Evolutionary conservation across 2,113 vertebrate genomes (phyloP), one percentile per base, ranked within the genome.

Genomic region (Odocoileus virginianus): DNA sequence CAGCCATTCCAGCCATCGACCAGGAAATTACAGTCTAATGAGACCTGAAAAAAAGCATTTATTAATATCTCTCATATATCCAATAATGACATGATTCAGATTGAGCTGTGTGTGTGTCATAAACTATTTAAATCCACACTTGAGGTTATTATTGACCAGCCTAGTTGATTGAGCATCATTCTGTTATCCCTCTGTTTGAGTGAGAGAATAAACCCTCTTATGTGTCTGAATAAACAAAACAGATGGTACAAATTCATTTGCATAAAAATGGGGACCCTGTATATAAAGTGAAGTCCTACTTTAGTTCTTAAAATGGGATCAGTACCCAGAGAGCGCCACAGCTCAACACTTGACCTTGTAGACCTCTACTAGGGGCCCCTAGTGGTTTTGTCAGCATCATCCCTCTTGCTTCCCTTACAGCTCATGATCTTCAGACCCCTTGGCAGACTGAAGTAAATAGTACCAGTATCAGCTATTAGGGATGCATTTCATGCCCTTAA

Each of bases 191-290:
- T 13, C 12, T 64, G 55, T n/a, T 45, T 36, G 40, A 94, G 21
- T 57, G 21, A 82, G 10, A 84, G 14, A 52, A 13, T 83, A 47
- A 92, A 97, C 40, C 7, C 14, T 83, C n/a, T n/a, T 95, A 10
- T 64, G 7, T 76, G 6, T 95, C 36, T 43, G 83, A 96, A n/a
- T 89, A 90, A 89, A 81, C 25, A 87, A 89, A 97, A 23, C 83
- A 98, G 82, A 89, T 87, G 93, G 52, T 30, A 43, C 4, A 55
- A 54, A 79, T 67, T 91, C 23, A 96, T 97, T 95, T 97, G 30
- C 58, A 92, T 90, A 74, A 97, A 93, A 94, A 61, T 40, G 16
- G 90, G 79, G 50, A 30, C 8, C 43, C 52, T 87, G 21, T 40
- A 5, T 93, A 17, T 76, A 93, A 95, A 91, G 45, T 54, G 23